Evolutionary conservation across 2,888 invertebrate species (phyloP).

Genomic region (Zhuqinia jingwanae): DNA sequence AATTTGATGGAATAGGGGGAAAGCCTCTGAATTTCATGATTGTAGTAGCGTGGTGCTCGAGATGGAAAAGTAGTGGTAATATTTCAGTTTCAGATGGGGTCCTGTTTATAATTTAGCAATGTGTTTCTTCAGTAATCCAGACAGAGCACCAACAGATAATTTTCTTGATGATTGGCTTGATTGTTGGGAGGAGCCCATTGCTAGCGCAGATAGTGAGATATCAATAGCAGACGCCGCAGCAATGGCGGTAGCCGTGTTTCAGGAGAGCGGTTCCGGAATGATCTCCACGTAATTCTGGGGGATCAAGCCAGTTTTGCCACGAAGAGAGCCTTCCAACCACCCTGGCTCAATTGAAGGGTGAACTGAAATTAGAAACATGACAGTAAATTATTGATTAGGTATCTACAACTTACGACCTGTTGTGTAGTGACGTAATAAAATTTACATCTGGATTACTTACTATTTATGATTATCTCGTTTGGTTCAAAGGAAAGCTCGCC

Average conservation of each 20-base stretch:
- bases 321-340: conserved; percentile 97
- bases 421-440: too few species aligned
- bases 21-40: conserved; percentile 5
- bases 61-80: neutral
- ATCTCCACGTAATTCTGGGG: conserved; percentile 98
- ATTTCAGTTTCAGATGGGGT: neutral
- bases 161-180: conserved; percentile 10
- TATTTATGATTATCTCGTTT: conserved; percentile 98
- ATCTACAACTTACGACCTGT: too few species aligned
- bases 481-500: conserved; percentile 99
- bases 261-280: conserved; percentile 82
- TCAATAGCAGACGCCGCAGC: conserved; percentile 19
- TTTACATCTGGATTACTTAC: too few species aligned
- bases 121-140: conserved; percentile 48
- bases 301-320: conserved; percentile 95
- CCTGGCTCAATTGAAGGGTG: conserved; percentile 96
- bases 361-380: conserved; percentile 84
- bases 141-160: conserved; percentile 35
- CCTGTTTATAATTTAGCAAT: conserved; percentile 44
- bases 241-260: conserved; percentile 30
- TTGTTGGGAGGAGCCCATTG: conserved; percentile 20
- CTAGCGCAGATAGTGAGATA: neutral
- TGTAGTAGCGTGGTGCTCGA: neutral
- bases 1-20: neutral
- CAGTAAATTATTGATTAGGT: too few species aligned